These are phyloP conservation scores for Polypterus bichir DNA, from an alignment of 2,113 vertebrate genomes.

Conservation along the genomic window DNA sequence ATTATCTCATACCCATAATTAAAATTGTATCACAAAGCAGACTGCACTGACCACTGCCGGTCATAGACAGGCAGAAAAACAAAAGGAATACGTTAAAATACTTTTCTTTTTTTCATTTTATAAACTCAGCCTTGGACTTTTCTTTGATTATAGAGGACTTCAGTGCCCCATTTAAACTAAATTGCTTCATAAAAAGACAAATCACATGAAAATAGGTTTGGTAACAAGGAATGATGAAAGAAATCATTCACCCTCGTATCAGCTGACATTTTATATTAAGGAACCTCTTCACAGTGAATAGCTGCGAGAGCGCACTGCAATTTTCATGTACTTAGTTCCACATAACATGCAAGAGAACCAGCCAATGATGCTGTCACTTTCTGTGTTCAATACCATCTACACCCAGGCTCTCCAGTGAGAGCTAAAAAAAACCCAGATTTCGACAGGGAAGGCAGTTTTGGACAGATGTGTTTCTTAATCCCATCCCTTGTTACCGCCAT, in stretches of 20 bases:
- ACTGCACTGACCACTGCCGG: background rate
- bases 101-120: background rate
- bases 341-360: conserved; percentile 28
- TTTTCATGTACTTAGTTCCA: conserved; percentile 33
- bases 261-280: conserved; percentile 30
- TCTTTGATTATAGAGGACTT: background rate
- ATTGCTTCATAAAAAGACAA: conserved; percentile 43
- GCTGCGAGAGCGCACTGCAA: conserved; percentile 31
- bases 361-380: conserved; percentile 30
- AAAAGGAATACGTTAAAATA: background rate
- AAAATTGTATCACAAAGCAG: background rate
- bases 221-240: conserved; percentile 39
- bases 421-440: too few species aligned
- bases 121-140: background rate
- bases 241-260: conserved; percentile 38
- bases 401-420: background rate
- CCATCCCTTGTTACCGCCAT: too few species aligned
- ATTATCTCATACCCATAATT: too few species aligned
- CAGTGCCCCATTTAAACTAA: conserved; percentile 24
- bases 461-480: too few species aligned
- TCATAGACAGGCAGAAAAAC: background rate
- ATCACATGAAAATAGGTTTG: conserved; percentile 40
- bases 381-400: background rate
- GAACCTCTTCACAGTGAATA: conserved; percentile 33
- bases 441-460: too few species aligned